Conservation (phyloP, 1,140 invertebrate species). For the Wasmannia auropunctata region DNA sequence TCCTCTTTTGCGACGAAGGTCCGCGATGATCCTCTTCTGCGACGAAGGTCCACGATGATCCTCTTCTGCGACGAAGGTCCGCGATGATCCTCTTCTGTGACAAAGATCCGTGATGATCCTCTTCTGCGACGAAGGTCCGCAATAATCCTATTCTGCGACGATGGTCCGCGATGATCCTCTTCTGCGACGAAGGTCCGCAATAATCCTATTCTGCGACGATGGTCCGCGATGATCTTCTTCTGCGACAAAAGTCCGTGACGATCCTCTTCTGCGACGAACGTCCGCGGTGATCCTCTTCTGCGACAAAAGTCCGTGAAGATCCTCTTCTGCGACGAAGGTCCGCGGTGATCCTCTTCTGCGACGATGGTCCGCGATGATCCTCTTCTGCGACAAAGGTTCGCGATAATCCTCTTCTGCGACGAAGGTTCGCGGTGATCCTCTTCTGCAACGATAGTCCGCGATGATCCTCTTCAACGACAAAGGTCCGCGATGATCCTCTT, state of each 20-base stretch:
- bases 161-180: not conserved
- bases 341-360: not conserved
- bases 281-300: not conserved
- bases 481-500: not conserved
- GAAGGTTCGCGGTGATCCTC: too few species aligned
- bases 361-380: too few species aligned
- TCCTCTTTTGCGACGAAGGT: not conserved
- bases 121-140: not conserved
- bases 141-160: not conserved
- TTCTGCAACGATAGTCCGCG: too few species aligned
- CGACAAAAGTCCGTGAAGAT: too few species aligned
- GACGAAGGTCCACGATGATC: not conserved
- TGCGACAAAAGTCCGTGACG: not conserved
- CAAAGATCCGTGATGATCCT: not conserved
- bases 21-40: not conserved
- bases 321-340: too few species aligned
- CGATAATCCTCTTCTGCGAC: not conserved
- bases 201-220: not conserved
- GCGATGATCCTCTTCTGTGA: not conserved
- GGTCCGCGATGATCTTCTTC: not conserved
- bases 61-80: not conserved
- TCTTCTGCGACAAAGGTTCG: too few species aligned
- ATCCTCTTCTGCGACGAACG: not conserved
- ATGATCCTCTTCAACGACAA: not conserved
- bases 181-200: not conserved